Evolutionary conservation across 2,888 invertebrate genomes (phyloP), one percentile per base, ranked within the genome.

Genomic region (Mimumesa dahlbomi): DNA sequence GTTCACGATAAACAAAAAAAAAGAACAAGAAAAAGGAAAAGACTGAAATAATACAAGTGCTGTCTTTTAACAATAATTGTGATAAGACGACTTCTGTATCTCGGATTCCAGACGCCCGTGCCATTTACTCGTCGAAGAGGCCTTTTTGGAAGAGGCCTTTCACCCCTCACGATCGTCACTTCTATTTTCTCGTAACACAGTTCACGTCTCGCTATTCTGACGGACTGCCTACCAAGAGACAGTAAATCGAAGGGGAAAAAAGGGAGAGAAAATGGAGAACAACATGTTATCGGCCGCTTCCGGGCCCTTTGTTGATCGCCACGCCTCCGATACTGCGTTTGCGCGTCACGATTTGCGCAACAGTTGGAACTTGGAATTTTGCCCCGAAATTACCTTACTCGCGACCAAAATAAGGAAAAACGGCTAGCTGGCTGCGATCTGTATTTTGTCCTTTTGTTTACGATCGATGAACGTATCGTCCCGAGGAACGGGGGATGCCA

Each of bases 291-390:
- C 80, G 73, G 73, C 70, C 61, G 68, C 70, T 81, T 84, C 84
- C 84, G 77, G 73, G 75, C 73, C 79, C 78, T 75, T 77, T 69
- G 73, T 79, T 62, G 58, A 54, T 74, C 52, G 65, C 81, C 82
- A 79, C 82, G 80, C 83, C 80, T 76, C 76, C 74, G 59, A 59
- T 50, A 46, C 70, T 75, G 79, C 78, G 77, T 77, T 74, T 82
- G 85, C 87, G 85, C 84, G 78, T 76, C 73, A 65, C 68, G 56
- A 75, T 84, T 82, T 79, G 85, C 83, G 85, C 85, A 86, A 86
- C 85, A 86, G 84, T 85, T 86, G 85, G 76, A 82, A 73, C 48
- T 65, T 77, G 71, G 75, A 79, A 77, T 80, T 74, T 77, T 49
- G 53, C 64, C 72, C 54, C 31, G 71, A 71, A 74, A 77, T 77